Evolutionary conservation across 2,797 vertebrate species (phyloP).

Genomic region (Eremophila alpestris): DNA sequence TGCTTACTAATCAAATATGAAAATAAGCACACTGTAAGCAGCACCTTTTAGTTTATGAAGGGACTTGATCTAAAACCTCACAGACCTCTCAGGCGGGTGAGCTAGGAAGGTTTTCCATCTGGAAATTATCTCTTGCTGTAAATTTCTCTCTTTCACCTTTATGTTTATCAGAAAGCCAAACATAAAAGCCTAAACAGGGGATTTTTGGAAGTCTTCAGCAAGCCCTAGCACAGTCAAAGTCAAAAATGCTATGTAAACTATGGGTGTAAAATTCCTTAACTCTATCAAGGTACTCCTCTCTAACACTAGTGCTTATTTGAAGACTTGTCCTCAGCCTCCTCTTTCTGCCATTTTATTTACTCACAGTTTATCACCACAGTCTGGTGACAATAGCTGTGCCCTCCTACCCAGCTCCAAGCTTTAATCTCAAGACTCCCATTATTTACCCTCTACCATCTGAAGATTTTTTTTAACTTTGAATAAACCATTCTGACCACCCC

Average conservation of each 20-base stretch:
- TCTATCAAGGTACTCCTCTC: neutral
- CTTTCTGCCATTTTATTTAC: neutral
- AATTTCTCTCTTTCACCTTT: neutral
- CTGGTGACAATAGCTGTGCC: neutral
- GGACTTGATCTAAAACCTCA: neutral
- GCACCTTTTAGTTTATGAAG: constrained; percentile 22
- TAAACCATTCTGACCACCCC: neutral
- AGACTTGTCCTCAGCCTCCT: neutral
- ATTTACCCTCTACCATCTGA: neutral
- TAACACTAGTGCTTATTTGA: fast-evolving
- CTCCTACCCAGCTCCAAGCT: neutral
- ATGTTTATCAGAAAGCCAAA: constrained; percentile 15
- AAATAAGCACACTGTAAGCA: constrained; percentile 10
- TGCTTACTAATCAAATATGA: constrained; percentile 44
- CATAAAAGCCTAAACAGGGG: neutral
- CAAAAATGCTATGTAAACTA: neutral
- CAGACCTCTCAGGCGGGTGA: neutral
- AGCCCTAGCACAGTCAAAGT: neutral
- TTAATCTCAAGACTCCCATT: neutral
- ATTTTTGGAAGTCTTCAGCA: neutral
- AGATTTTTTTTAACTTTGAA: neutral
- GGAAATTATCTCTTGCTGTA: constrained; percentile 39
- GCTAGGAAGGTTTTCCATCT: constrained; percentile 20
- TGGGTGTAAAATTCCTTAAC: neutral
- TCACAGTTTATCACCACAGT: neutral